These are phyloP conservation scores for Philaenus spumarius DNA, from an alignment of 1,140 invertebrate genomes.

Conservation along the genomic window DNA sequence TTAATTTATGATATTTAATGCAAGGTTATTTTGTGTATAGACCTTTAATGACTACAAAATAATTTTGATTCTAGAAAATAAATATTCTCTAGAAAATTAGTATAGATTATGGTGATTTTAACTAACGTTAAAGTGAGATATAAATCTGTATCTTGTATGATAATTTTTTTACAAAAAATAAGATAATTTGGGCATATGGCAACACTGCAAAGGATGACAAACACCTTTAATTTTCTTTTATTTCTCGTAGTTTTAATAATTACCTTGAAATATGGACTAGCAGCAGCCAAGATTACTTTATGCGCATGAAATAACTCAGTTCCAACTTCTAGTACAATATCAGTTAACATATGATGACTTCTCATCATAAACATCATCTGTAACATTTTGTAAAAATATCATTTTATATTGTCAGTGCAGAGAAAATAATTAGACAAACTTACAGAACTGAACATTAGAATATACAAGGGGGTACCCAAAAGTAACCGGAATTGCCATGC, in stretches of 20 bases:
- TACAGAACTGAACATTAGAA: too few species aligned
- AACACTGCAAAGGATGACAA: too few species aligned
- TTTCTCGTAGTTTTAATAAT: too few species aligned
- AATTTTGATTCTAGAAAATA: too few species aligned
- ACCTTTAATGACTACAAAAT: too few species aligned
- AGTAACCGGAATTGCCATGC: too few species aligned
- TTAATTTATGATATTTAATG: too few species aligned
- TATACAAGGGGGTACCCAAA: too few species aligned
- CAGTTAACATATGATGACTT: conserved; percentile 81
- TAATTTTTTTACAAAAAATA: neutral
- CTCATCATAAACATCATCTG: conserved; percentile 85
- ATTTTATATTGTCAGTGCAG: neutral
- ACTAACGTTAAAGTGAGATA: neutral
- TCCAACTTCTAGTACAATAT: conserved; percentile 80
- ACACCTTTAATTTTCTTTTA: too few species aligned
- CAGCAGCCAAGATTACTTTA: conserved; percentile 84
- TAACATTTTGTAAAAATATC: conserved; percentile 22
- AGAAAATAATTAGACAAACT: neutral
- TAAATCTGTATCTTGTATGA: too few species aligned
- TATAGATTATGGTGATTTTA: too few species aligned
- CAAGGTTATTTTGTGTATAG: too few species aligned
- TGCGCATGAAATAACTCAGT: conserved; percentile 82
- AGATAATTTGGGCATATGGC: conserved; percentile 20
- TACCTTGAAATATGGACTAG: conserved; percentile 93
- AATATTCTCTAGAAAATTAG: neutral